Evolutionary conservation across 2,888 invertebrate species (phyloP), one percentile per base, ranked within the genome.

Genomic region (Ochropacha duplaris): DNA sequence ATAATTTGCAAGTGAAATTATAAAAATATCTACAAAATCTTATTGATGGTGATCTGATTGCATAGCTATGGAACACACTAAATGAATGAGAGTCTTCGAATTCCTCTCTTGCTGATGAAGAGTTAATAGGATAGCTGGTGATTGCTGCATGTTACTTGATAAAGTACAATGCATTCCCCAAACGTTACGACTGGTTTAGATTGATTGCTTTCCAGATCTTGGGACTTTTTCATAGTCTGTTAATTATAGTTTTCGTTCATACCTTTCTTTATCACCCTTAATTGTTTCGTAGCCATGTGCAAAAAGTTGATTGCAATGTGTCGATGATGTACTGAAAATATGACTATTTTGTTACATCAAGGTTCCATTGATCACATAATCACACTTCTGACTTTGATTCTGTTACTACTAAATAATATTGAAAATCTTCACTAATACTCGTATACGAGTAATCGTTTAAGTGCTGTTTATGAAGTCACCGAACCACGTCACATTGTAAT

Each of bases 141-240:
- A 81, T 86, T 88, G 85, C 88, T 90, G 92, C 92, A 92, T 92
- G 92, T 83, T 81, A 81, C 81, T 82, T 76, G 72, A 85, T 80
- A 74, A 83, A 79, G 78, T 82, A 82, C 77, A 77, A 81, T 84
- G 86, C 88, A 87, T 88, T 82, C 78, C 82, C 86, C 80, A 66
- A 81, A 69, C 56, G 62, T 74, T 75, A 69, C 72, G 67, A 82
- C 77, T 79, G 65, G 80, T 66, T 83, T 88, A 88, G 87, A 86
- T 69, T 78, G n/a, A n/a, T 79, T 85, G 82, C 83, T 86, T 84
- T 81, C 61, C 73, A 73, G 71, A 75, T 79, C 69, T 79, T 83
- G 76, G 66, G 57, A 71, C 72, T 68, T 70, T 60, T 72, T 66
- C 64, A 65, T 69, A 69, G 72, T 67, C 55, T 69, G 59, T 69